phyloP scores from a whole-genome alignment of 2,797 vertebrate genomes.

The Rhynchonycteris naso region DNA sequence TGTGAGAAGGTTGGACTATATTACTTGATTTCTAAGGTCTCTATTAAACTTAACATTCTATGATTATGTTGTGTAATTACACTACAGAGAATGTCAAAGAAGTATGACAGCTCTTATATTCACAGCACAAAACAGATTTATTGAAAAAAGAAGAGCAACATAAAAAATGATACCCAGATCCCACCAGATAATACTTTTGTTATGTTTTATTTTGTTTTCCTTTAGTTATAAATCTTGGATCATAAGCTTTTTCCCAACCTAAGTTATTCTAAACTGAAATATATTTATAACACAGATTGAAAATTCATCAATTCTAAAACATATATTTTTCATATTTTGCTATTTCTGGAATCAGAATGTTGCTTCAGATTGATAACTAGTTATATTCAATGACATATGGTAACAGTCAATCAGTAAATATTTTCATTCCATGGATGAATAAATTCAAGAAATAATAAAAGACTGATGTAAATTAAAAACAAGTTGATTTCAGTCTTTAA shows the following conservation, averaged over 20 bases:
- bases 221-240: not conserved
- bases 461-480: not conserved
- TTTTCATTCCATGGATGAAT: not conserved
- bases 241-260: not conserved
- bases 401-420: constrained; percentile 16
- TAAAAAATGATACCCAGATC: not conserved
- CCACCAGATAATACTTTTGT: not conserved
- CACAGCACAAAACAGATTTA: constrained; percentile 1
- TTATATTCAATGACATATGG: not conserved
- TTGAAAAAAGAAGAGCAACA: not conserved
- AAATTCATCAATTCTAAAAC: constrained; percentile 28
- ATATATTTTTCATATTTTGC: not conserved
- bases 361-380: not conserved
- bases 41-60: not conserved
- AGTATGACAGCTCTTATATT: not conserved
- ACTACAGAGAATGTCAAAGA: not conserved
- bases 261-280: constrained; percentile 49
- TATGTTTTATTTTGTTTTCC: constrained; percentile 15
- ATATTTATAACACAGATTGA: not conserved
- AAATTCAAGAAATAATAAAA: constrained; percentile 7
- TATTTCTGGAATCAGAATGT: constrained; percentile 12
- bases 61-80: constrained; percentile 14
- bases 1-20: not conserved
- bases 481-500: constrained; percentile 17
- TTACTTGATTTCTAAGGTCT: not conserved